Percentiles rank a stretch among this genome's conserved stretches.
phyloP scores from a whole-genome alignment of 2,113 vertebrate species.

The Piliocolobus tephrosceles region DNA sequence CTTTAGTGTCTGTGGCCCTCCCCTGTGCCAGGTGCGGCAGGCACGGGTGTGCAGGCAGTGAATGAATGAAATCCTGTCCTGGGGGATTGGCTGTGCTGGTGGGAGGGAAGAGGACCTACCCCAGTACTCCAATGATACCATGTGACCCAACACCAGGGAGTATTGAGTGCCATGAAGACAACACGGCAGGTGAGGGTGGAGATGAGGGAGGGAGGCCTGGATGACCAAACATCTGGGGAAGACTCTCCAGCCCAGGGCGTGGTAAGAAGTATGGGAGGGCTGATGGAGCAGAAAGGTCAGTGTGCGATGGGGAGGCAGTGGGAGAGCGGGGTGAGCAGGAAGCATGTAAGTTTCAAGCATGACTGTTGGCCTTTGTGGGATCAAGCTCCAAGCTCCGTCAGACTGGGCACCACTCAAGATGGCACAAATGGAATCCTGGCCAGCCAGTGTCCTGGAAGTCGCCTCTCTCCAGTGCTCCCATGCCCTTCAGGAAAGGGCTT shows the following conservation, averaged over 20 bases:
- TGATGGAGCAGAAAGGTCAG: neutral
- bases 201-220: neutral
- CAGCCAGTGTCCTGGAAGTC: neutral
- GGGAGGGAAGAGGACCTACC: fast-evolving
- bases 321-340: fast-evolving
- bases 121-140: too few species aligned
- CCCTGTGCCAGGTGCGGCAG: fast-evolving
- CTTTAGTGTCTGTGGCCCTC: neutral
- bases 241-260: neutral
- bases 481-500: neutral
- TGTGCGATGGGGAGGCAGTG: neutral
- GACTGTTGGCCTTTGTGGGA: neutral
- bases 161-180: neutral
- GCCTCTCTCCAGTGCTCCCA: neutral
- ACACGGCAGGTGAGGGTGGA: too few species aligned
- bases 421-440: too few species aligned
- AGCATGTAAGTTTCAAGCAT: neutral
- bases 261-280: neutral
- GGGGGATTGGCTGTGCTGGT: neutral
- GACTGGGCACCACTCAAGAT: neutral
- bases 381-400: fast-evolving
- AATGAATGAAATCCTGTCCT: neutral
- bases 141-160: too few species aligned
- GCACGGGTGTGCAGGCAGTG: fast-evolving
- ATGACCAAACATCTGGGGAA: fast-evolving